Evolutionary conservation across 1,140 invertebrate genomes (phyloP), one percentile per base, ranked within the genome.

Genomic region (Cecropterus lyciades): DNA sequence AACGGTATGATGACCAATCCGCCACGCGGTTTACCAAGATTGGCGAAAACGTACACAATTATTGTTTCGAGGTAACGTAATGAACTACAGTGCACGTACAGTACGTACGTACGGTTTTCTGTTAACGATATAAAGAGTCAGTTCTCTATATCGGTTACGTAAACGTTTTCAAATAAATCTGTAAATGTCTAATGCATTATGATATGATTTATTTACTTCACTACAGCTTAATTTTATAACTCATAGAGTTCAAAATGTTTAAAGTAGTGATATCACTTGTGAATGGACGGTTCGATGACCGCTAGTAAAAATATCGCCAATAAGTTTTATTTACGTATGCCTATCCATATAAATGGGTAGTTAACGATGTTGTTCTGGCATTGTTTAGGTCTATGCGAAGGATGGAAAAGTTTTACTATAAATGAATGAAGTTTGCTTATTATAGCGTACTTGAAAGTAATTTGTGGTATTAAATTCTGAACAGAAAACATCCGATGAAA

Each of bases 151-250:
- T 24, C 20, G 20, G 20, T 24, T 3, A 24, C 20, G 20, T 24
- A 24, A 24, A 1, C 20, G 20, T 24, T 24, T 24, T 24, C 20
- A 24, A 24, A 24, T 24, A 24, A 24, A 24, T 3, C 20, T 5
- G 20, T 5, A 24, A 24, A 24, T 24, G 20, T 24, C 20, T 24
- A 1, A 24, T 24, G 20, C 20, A 24, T 24, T 62, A 48, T 65
- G 63, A 53, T 70, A 80, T 84, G 81, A 85, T 84, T 80, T 74
- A 85, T 83, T 69, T 46, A 46, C 37, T n/a, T 13, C 1, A 40
- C 10, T 9, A 33, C 37, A 40, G 9, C 37, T 33, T 11, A 11
- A n/a, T 15, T 40, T 59, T 46, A 59, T 46, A 46, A 13, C 20
- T 1, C 8, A 46, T 30, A 59, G 16, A 30, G 55, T 46, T 33